Percentiles rank a stretch among this genome's conserved stretches.
Evolutionary conservation across 2,113 vertebrate genomes (phyloP).

Genomic region (Oncorhynchus mykiss): DNA sequence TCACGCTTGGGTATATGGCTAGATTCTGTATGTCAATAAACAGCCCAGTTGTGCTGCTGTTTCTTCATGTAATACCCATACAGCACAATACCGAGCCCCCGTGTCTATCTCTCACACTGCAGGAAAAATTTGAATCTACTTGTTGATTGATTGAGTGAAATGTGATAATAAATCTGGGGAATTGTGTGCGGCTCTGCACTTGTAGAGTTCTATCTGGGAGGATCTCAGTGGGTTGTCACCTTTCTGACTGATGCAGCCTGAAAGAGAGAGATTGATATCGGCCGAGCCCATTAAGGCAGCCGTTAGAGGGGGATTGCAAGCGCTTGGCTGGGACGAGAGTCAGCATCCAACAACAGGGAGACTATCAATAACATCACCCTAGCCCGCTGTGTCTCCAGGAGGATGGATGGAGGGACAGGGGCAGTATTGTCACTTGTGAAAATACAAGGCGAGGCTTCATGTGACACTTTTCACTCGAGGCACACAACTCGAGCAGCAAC

Average conservation of each 20-base stretch:
- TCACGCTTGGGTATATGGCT: too few relatives aligned
- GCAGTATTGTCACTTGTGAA: too few relatives aligned
- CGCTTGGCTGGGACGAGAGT: conserved; percentile 22
- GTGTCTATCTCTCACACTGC: not conserved
- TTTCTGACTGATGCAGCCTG: not conserved
- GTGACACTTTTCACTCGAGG: too few relatives aligned
- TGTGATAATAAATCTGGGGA: conserved; percentile 23
- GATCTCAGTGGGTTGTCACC: too few relatives aligned
- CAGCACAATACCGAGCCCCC: not conserved
- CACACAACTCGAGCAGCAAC: too few relatives aligned
- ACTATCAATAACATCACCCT: conserved; percentile 33
- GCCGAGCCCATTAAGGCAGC: conserved; percentile 27
- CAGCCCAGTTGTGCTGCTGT: too few relatives aligned
- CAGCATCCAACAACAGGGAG: conserved; percentile 17
- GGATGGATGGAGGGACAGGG: too few relatives aligned
- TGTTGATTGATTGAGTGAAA: conserved; percentile 31
- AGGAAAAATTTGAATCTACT: not conserved
- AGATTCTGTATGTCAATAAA: too few relatives aligned
- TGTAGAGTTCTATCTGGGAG: too few relatives aligned
- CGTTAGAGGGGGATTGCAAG: conserved; percentile 11
- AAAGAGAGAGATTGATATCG: conserved; percentile 18
- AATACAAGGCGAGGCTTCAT: too few relatives aligned
- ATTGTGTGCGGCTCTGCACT: too few relatives aligned
- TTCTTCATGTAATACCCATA: not conserved
- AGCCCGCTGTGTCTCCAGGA: not conserved